Evolutionary conservation across 2,888 invertebrate genomes (phyloP).

Genomic region (Diarsia brunnea): DNA sequence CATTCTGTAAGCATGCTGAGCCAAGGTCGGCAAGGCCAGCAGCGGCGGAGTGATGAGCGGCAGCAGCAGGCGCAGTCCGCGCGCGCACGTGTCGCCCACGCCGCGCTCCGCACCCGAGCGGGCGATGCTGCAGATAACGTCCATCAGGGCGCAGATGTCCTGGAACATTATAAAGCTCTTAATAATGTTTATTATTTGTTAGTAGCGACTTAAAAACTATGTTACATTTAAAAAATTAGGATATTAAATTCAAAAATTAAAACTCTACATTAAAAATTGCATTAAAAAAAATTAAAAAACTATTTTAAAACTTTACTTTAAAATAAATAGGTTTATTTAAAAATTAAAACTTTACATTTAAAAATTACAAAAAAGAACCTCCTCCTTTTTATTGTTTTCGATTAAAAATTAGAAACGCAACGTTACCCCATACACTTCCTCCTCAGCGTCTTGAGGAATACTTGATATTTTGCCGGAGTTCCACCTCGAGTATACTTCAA

Average conservation of each 20-base stretch:
- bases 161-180: conserved; percentile 74
- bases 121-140: conserved; percentile 91
- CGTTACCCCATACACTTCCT: conserved; percentile 87
- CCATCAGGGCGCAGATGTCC: conserved; percentile 95
- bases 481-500: conserved; percentile 93
- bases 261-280: too few relatives aligned
- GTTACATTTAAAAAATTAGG: too few relatives aligned
- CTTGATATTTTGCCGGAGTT: conserved; percentile 92
- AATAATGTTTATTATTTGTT: too few relatives aligned
- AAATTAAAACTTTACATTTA: too few relatives aligned
- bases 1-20: conserved; percentile 84
- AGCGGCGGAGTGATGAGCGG: conserved; percentile 81
- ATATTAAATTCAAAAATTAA: too few relatives aligned
- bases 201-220: too few relatives aligned
- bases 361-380: too few relatives aligned
- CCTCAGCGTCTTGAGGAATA: conserved; percentile 93
- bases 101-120: conserved; percentile 76
- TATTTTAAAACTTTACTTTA: too few relatives aligned
- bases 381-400: too few relatives aligned
- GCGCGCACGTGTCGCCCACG: conserved; percentile 78
- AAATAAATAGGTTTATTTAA: too few relatives aligned
- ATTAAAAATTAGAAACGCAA: too few relatives aligned
- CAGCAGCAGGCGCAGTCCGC: conserved; percentile 82
- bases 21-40: conserved; percentile 82
- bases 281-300: too few relatives aligned